These are phyloP conservation scores for Paraplagusia blochii DNA, from an alignment of 2,113 vertebrate species.

Conservation along the genomic window DNA sequence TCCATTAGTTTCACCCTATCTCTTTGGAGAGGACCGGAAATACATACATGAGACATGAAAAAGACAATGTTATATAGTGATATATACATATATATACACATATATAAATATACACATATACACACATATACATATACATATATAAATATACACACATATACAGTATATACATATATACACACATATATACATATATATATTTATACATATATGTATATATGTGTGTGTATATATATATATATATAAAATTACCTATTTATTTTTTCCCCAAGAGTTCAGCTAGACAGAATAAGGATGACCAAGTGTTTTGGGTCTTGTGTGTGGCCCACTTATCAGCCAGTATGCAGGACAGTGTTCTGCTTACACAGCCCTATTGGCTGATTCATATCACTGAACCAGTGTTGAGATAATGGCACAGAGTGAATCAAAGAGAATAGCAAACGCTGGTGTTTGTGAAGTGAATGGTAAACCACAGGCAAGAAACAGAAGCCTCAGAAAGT, in stretches of 20 bases:
- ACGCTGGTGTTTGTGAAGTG: slow-evolving; percentile 32
- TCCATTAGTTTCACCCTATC: slow-evolving; percentile 58
- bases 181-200: no score
- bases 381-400: slow-evolving; percentile 61
- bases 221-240: no score
- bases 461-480: slow-evolving; percentile 34
- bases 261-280: background rate
- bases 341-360: slow-evolving; percentile 53
- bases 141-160: background rate
- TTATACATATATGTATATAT: no score
- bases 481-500: background rate
- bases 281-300: slow-evolving; percentile 16
- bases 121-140: slow-evolving; percentile 3
- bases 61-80: slow-evolving; percentile 3
- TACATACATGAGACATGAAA: slow-evolving; percentile 33
- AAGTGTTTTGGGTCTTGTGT: slow-evolving; percentile 58
- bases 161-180: no score
- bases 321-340: slow-evolving; percentile 64
- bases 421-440: slow-evolving; percentile 45
- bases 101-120: no score
- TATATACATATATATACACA: no score
- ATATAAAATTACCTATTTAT: no score
- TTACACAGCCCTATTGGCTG: slow-evolving; percentile 57
- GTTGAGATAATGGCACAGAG: slow-evolving; percentile 50
- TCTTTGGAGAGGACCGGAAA: slow-evolving; percentile 53